Conservation (phyloP, 2,888 invertebrate genomes). For the Masnerella sp. region DNA sequence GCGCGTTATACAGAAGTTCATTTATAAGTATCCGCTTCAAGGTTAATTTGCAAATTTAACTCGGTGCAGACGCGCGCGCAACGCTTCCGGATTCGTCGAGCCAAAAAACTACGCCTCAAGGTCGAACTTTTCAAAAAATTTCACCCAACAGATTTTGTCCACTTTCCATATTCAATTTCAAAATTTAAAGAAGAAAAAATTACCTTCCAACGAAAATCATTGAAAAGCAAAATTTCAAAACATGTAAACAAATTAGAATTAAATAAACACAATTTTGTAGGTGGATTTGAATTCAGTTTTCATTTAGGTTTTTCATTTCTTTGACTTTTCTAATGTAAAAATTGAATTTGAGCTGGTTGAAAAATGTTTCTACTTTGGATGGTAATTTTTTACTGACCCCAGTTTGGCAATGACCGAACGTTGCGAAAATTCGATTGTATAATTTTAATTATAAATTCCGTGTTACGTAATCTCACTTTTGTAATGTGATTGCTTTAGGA, state of each 20-base stretch:
- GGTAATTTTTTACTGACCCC: conserved; percentile 10
- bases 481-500: neutral
- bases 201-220: no score
- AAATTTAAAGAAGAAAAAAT: no score
- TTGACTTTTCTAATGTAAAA: no score
- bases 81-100: conserved; percentile 48
- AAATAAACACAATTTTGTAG: no score
- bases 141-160: no score
- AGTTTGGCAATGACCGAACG: neutral
- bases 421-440: conserved; percentile 24
- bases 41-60: conserved; percentile 62
- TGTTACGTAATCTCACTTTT: conserved; percentile 6
- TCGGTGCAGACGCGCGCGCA: conserved; percentile 35
- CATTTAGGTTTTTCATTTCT: no score
- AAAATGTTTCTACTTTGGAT: neutral
- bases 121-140: neutral
- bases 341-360: no score
- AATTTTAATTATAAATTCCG: conserved; percentile 18
- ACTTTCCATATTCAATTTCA: no score
- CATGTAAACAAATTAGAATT: no score
- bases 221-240: no score
- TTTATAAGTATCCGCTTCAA: conserved; percentile 59
- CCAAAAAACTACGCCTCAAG: conserved; percentile 42
- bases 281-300: no score
- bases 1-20: conserved; percentile 54